Percentiles rank a stretch among this genome's conserved stretches.
Conservation (phyloP, 2,113 vertebrate species). For the Nymphicus hollandicus region DNA sequence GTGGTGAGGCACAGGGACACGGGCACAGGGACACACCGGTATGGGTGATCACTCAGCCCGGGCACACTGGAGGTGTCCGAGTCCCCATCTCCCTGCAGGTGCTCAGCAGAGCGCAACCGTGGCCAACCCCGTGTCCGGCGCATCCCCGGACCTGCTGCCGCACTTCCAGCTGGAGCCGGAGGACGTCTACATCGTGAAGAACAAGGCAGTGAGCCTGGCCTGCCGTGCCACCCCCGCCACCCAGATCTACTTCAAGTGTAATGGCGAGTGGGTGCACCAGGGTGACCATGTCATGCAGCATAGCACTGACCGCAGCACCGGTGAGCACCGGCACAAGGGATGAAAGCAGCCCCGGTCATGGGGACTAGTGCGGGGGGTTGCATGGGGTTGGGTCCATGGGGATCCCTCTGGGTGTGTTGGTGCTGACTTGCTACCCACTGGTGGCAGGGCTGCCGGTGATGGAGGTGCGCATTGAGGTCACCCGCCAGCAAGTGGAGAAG, state of each 20-base stretch:
- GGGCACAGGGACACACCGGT: rapidly evolving
- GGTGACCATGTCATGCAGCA: constrained; percentile 89
- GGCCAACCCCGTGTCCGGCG: constrained; percentile 79
- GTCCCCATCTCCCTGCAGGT: constrained; percentile 66
- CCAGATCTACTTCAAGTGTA: constrained; percentile 99
- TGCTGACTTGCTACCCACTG: neutral
- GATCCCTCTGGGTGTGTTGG: rapidly evolving
- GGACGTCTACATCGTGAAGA: constrained; percentile 95
- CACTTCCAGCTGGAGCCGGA: constrained; percentile 94
- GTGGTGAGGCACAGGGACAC: rapidly evolving
- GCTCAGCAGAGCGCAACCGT: constrained; percentile 88
- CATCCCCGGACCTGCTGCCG: constrained; percentile 87
- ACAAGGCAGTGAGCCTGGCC: constrained; percentile 93
- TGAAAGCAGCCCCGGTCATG: rapidly evolving
- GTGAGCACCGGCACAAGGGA: constrained; percentile 54
- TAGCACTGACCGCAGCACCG: constrained; percentile 84
- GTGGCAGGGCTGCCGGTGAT: constrained; percentile 88
- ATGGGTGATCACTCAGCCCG: neutral
- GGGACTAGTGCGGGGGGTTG: rapidly evolving
- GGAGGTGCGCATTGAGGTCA: constrained; percentile 94
- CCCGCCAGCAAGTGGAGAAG: constrained; percentile 98
- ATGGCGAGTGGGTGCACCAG: constrained; percentile 98
- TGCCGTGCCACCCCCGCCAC: constrained; percentile 94
- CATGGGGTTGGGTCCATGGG: rapidly evolving
- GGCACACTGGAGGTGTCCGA: neutral